Conservation (phyloP, 2,797 vertebrate genomes). For the Neosilurus mollespiculum region DNA sequence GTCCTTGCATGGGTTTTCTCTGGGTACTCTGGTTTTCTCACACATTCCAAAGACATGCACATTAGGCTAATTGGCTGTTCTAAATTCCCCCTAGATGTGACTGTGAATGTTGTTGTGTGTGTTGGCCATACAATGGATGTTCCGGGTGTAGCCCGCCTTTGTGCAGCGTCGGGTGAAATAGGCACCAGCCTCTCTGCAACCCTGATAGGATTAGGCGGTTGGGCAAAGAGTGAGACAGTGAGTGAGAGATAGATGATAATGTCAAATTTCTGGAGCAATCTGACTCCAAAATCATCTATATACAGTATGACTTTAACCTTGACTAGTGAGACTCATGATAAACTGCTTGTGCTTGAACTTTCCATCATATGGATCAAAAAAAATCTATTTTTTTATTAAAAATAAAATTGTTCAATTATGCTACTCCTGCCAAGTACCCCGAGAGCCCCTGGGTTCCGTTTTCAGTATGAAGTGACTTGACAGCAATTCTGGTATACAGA, state of each 20-base stretch:
- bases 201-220: no score
- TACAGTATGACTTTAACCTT: not conserved
- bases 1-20: no score
- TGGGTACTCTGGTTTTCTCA: no score
- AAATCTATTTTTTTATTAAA: not conserved
- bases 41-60: no score
- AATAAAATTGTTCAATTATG: not conserved
- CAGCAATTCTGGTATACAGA: not conserved
- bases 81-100: no score
- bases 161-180: no score
- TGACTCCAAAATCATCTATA: not conserved
- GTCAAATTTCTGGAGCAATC: not conserved
- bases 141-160: no score
- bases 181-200: no score
- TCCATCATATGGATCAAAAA: not conserved
- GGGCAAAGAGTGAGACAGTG: no score
- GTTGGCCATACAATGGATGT: no score
- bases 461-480: not conserved
- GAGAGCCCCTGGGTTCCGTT: not conserved
- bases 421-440: not conserved
- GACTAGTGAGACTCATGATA: not conserved
- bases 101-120: no score
- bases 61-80: no score
- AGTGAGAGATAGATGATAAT: not conserved
- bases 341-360: not conserved